These are phyloP conservation scores for Marisa cornuarietis DNA, from an alignment of 1,140 invertebrate genomes.

Conservation along the genomic window DNA sequence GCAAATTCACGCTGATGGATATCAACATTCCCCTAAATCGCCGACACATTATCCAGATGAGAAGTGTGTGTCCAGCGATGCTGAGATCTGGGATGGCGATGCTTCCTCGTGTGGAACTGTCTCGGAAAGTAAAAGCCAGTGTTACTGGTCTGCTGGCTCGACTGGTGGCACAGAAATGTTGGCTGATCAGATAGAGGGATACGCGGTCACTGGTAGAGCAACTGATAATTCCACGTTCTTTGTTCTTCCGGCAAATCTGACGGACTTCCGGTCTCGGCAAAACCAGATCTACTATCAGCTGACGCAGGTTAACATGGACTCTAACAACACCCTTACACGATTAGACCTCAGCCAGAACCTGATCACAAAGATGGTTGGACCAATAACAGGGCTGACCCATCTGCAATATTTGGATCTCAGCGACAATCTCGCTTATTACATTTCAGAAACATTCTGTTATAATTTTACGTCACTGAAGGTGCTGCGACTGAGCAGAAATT, in stretches of 20 bases:
- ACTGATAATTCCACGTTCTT: no score
- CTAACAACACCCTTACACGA: slow-evolving; percentile 6
- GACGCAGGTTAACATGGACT: background rate
- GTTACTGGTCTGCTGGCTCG: no score
- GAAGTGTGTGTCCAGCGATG: no score
- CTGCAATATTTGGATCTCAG: slow-evolving; percentile 22
- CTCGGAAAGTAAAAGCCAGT: no score
- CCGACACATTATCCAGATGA: slow-evolving; percentile 3
- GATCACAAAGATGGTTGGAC: slow-evolving; percentile 21
- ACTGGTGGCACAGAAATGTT: no score
- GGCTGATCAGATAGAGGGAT: no score
- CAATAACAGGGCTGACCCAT: slow-evolving; percentile 17
- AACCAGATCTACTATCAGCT: slow-evolving; percentile 22
- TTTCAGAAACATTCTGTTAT: slow-evolving; percentile 28
- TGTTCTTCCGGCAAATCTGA: slow-evolving; percentile 25
- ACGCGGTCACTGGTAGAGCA: no score
- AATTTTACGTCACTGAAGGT: slow-evolving; percentile 8
- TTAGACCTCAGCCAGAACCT: slow-evolving; percentile 13
- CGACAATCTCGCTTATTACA: slow-evolving; percentile 18
- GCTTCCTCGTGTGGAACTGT: no score
- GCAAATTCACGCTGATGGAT: slow-evolving; percentile 1
- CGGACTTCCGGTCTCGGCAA: slow-evolving; percentile 4
- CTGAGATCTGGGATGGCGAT: no score
- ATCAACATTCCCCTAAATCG: background rate
- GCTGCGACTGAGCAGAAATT: slow-evolving; percentile 22